Conservation (phyloP, 1,140 invertebrate genomes). For the Brachionus rotundiformis region DNA sequence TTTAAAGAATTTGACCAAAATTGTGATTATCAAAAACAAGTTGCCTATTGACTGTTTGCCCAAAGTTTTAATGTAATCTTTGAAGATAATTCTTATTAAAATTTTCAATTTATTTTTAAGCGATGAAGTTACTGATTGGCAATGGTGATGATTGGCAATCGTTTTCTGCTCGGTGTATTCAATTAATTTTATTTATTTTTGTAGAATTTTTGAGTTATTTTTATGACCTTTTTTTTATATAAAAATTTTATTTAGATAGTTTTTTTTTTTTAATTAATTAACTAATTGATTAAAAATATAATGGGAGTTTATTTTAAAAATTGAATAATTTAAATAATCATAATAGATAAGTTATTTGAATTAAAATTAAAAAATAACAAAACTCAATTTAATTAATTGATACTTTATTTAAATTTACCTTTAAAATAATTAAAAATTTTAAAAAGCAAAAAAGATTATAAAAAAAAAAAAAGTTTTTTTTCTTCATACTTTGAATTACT, state of each 20-base stretch:
- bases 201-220: constrained; percentile 18
- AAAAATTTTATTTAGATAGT: not conserved
- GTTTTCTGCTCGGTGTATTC: not conserved
- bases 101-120: not conserved
- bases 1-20: constrained; percentile 71
- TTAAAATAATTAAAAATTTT: constrained; percentile 26
- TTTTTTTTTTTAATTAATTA: not conserved
- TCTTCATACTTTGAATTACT: not conserved
- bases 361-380: not conserved
- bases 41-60: constrained; percentile 70
- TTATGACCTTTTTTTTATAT: not conserved
- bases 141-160: not conserved
- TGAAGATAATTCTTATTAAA: not conserved
- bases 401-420: not conserved
- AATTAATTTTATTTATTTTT: not conserved
- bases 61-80: constrained; percentile 67
- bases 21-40: constrained; percentile 69
- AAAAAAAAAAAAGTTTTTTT: not conserved
- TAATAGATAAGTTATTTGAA: too few relatives aligned
- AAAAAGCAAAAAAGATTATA: not conserved
- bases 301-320: too few relatives aligned
- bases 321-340: too few relatives aligned
- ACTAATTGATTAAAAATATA: not conserved
- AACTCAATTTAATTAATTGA: too few relatives aligned
- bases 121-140: constrained; percentile 9